Conservation (phyloP, 2,113 vertebrate genomes). For the Anhinga rufa region DNA sequence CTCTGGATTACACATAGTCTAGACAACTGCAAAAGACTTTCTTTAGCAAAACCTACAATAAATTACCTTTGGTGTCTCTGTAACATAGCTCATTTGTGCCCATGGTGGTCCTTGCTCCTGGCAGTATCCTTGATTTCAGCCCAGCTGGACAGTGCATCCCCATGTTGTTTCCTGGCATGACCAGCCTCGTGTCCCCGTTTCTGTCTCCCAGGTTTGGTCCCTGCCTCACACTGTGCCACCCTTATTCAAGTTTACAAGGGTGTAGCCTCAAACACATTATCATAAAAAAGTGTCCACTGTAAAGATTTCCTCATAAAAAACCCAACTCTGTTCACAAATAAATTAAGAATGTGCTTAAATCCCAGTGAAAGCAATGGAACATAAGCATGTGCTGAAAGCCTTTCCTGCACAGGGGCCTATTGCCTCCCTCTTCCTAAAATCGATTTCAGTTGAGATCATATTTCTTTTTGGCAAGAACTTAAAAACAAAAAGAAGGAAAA, state of each 20-base stretch:
- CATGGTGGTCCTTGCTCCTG: background rate
- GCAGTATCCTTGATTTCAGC: background rate
- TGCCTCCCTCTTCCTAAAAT: constrained; percentile 10
- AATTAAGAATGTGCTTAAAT: constrained; percentile 52
- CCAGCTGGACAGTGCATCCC: background rate
- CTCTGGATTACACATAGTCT: background rate
- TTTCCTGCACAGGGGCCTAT: background rate
- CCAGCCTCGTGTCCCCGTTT: background rate
- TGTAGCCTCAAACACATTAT: background rate
- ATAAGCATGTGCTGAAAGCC: constrained; percentile 42
- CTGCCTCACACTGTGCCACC: constrained; percentile 7
- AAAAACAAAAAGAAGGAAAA: constrained; percentile 31
- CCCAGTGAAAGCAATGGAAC: constrained; percentile 34
- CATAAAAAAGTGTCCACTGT: constrained; percentile 43
- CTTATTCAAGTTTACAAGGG: constrained; percentile 11
- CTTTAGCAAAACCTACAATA: background rate
- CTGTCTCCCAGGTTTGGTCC: background rate
- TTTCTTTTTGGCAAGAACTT: constrained; percentile 51
- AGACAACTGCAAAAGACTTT: background rate
- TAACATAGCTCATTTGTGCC: background rate
- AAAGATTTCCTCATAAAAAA: constrained; percentile 41
- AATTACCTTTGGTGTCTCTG: background rate
- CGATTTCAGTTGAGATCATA: background rate
- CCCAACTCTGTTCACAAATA: constrained; percentile 53
- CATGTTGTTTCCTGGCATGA: rapidly evolving